Evolutionary conservation across 1,140 invertebrate genomes (phyloP).

Genomic region (Aporrectodea caliginosa): DNA sequence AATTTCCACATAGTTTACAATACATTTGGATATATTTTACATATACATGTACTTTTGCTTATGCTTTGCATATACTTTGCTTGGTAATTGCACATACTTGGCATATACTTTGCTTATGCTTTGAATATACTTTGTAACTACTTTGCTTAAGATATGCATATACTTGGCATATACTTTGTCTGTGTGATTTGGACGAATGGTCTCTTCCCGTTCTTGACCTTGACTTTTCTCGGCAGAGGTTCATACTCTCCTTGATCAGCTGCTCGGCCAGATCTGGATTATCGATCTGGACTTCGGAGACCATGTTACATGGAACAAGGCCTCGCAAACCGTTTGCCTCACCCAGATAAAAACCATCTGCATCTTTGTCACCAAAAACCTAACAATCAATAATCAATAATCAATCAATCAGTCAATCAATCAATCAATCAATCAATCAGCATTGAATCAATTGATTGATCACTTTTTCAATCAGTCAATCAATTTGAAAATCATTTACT

Average conservation of each 20-base stretch:
- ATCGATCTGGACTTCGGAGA: slow-evolving; percentile 79
- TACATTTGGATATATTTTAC: too few relatives aligned
- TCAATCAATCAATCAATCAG: neutral
- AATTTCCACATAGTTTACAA: too few relatives aligned
- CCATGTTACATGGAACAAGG: slow-evolving; percentile 97
- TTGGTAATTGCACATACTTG: slow-evolving; percentile 31
- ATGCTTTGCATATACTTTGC: too few relatives aligned
- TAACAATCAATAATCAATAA: too few relatives aligned
- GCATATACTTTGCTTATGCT: slow-evolving; percentile 30
- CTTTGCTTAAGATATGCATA: slow-evolving; percentile 18
- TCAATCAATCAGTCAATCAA: neutral
- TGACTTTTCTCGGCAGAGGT: slow-evolving; percentile 47
- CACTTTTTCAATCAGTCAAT: neutral
- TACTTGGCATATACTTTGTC: slow-evolving; percentile 25
- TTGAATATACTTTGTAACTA: neutral
- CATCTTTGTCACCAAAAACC: slow-evolving; percentile 95
- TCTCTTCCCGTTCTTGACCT: slow-evolving; percentile 32
- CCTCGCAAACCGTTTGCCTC: slow-evolving; percentile 81
- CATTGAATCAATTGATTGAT: neutral
- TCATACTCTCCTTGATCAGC: slow-evolving; percentile 48
- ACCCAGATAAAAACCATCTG: slow-evolving; percentile 97
- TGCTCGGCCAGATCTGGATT: slow-evolving; percentile 54
- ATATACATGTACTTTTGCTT: too few relatives aligned
- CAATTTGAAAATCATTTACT: neutral
- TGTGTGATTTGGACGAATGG: slow-evolving; percentile 29